These are phyloP conservation scores for Asbolus verrucosus DNA, from an alignment of 1,140 invertebrate genomes.

Conservation along the genomic window DNA sequence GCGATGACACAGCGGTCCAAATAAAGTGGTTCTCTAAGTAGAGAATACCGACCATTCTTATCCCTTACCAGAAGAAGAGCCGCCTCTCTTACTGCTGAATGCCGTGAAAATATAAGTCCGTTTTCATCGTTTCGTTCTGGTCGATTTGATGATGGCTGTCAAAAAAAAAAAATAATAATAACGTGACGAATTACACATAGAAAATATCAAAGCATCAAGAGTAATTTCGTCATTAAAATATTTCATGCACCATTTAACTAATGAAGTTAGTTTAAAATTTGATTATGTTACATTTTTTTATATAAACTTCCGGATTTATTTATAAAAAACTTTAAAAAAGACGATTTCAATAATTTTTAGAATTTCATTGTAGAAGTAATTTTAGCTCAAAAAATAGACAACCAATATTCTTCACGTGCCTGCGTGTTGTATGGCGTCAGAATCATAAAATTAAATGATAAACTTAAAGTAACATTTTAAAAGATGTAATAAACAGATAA, in stretches of 20 bases:
- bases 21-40: conserved; percentile 89
- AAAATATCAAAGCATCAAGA: neutral
- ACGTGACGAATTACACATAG: conserved; percentile 26
- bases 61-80: conserved; percentile 89
- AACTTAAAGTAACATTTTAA: too few relatives aligned
- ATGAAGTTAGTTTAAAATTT: neutral
- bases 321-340: too few relatives aligned
- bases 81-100: conserved; percentile 84
- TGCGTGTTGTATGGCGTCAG: too few relatives aligned
- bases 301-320: too few relatives aligned
- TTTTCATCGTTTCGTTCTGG: conserved; percentile 63
- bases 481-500: too few relatives aligned
- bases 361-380: too few relatives aligned
- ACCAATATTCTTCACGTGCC: too few relatives aligned
- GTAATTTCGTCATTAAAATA: conserved; percentile 30
- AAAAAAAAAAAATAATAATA: conserved; percentile 36
- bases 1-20: conserved; percentile 91
- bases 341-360: too few relatives aligned
- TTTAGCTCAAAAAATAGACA: too few relatives aligned
- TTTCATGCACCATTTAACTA: conserved; percentile 17
- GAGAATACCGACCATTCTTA: conserved; percentile 87
- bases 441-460: too few relatives aligned
- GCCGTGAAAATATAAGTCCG: conserved; percentile 69
- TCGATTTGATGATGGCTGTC: conserved; percentile 49
- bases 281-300: too few relatives aligned